phyloP scores from a whole-genome alignment of 2,113 vertebrate genomes.

The Erinaceus europaeus region DNA sequence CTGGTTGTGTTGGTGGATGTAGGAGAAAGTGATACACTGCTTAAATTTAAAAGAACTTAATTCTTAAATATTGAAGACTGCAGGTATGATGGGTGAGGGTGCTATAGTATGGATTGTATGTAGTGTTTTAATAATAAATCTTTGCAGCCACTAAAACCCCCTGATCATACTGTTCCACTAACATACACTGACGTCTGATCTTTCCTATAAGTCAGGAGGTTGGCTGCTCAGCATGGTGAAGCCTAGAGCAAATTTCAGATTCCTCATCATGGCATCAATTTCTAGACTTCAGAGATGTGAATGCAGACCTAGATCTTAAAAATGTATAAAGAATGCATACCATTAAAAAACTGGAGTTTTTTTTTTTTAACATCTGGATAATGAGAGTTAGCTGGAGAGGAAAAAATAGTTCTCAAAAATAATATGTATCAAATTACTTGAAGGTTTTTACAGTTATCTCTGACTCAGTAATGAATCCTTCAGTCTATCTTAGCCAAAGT shows the following conservation, averaged over 20 bases:
- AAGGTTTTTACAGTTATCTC: neutral
- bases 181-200: neutral
- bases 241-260: neutral
- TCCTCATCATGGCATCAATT: neutral
- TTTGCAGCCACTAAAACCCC: neutral
- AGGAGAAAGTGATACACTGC: rapidly evolving
- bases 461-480: neutral
- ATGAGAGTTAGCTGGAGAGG: neutral
- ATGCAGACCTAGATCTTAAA: neutral
- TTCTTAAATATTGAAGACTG: neutral
- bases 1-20: rapidly evolving
- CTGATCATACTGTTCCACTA: neutral
- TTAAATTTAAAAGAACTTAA: neutral
- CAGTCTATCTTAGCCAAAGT: neutral
- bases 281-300: neutral
- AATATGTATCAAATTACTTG: neutral
- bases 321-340: constrained; percentile 12
- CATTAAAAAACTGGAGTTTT: neutral
- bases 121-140: neutral
- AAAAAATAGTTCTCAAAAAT: neutral
- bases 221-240: neutral
- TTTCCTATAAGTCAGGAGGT: neutral
- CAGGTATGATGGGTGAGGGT: neutral
- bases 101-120: rapidly evolving
- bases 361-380: constrained; percentile 14